These are phyloP conservation scores for Gymnocheta viridis DNA, from an alignment of 2,888 invertebrate genomes.

Conservation along the genomic window DNA sequence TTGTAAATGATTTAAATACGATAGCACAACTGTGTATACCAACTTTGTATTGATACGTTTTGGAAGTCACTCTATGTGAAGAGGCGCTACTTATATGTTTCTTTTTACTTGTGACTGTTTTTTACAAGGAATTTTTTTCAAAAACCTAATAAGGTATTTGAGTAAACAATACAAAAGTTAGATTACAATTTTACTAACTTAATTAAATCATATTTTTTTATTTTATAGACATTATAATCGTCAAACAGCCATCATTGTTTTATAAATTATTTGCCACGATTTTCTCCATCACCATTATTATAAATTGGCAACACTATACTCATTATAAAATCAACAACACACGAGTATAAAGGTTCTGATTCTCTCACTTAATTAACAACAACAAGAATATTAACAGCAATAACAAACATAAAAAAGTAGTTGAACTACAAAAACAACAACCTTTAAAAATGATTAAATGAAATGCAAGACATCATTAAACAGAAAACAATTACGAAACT, in stretches of 20 bases:
- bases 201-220: too few species aligned
- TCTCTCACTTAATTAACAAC: constrained; percentile 70
- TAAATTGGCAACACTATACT: constrained; percentile 19
- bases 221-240: not conserved
- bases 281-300: not conserved
- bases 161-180: too few species aligned
- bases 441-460: constrained; percentile 62
- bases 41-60: too few species aligned
- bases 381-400: constrained; percentile 46
- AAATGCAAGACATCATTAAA: constrained; percentile 71
- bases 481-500: constrained; percentile 79
- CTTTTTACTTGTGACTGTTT: too few species aligned
- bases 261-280: not conserved
- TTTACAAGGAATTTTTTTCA: too few species aligned
- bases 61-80: too few species aligned
- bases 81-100: too few species aligned
- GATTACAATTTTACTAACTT: too few species aligned
- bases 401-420: constrained; percentile 27
- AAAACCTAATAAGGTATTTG: too few species aligned
- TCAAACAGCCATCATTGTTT: not conserved
- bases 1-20: too few species aligned
- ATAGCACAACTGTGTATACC: too few species aligned
- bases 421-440: constrained; percentile 55
- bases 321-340: constrained; percentile 40
- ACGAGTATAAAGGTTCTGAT: constrained; percentile 38